Conservation (phyloP, 1,140 invertebrate genomes). For the Ptiloglossa arizonensis region DNA sequence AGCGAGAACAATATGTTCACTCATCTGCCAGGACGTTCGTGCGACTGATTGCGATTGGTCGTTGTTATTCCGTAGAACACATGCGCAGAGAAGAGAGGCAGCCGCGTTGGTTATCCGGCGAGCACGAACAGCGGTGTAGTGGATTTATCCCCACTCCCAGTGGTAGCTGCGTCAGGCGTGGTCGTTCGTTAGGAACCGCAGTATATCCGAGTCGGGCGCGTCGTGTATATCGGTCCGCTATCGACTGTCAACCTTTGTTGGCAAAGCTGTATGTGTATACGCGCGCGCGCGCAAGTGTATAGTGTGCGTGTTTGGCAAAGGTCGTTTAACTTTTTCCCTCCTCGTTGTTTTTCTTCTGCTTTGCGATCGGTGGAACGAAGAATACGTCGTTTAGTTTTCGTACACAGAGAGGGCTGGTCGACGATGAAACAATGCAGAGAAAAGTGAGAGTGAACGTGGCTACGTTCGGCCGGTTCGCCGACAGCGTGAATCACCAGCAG, state of each 20-base stretch:
- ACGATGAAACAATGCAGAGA: conserved; percentile 59
- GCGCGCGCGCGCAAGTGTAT: conserved; percentile 11
- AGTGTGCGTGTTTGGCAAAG: conserved; percentile 36
- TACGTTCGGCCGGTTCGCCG: conserved; percentile 60
- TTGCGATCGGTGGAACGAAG: conserved; percentile 5
- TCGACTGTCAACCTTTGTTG: conserved; percentile 14
- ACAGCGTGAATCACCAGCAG: conserved; percentile 72
- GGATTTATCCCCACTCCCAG: conserved; percentile 45
- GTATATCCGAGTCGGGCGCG: conserved; percentile 55
- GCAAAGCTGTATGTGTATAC: conserved; percentile 3
- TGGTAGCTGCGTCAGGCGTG: conserved; percentile 77
- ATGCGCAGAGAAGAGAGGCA: conserved; percentile 24
- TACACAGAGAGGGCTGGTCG: not conserved
- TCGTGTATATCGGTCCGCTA: conserved; percentile 19
- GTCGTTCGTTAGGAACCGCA: conserved; percentile 56
- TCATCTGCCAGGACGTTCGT: conserved; percentile 17
- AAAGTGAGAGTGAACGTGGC: conserved; percentile 68
- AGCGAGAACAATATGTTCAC: conserved; percentile 41
- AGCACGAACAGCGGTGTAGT: conserved; percentile 12
- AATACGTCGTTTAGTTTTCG: not conserved
- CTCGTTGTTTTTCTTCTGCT: conserved; percentile 5
- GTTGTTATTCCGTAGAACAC: not conserved
- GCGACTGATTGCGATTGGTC: conserved; percentile 8
- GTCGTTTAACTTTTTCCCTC: conserved; percentile 48
- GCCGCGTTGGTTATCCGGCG: conserved; percentile 24